Evolutionary conservation across 2,113 vertebrate genomes (phyloP), one percentile per base, ranked within the genome.

Genomic region (Muntiacus muntjak): DNA sequence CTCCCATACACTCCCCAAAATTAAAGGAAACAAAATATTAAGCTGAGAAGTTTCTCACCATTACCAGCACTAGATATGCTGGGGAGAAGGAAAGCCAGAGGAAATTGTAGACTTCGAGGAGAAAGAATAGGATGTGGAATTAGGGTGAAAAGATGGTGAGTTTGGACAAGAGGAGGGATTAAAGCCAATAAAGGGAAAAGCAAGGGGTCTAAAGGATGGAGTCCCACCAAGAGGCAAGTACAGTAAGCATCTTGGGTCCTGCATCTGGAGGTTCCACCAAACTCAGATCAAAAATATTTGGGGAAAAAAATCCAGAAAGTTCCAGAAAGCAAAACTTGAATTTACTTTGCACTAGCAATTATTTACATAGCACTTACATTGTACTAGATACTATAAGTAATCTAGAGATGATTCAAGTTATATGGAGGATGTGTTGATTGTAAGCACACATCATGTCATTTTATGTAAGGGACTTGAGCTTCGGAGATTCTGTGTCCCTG

Each of bases 11-110:
- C 62, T 74, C 64, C 60, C n/a, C n/a, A 1, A 81, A 95, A 83
- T 57, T 57, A 84, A 97, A 40, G 57, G 57, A 92, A 97, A 76
- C 78, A 64, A 94, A 96, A 89, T 67, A 36, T 5, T 3, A 16
- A 96, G 26, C 86, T 87, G 55, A 87, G 64, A 83, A 45, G 30
- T 84, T 97, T 97, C 82, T 97, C 54, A 67, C n/a, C 57, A 30
- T 87, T 91, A 43, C 17, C 19, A 52, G 52, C 11, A n/a, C 14
- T 50, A 87, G 14, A 57, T 79, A 6, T 54, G 47, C 85, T 74
- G 60, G 60, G 45, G 64, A 71, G 7, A 57, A 74, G 92, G 14
- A 81, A 62, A 90, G 23, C 14, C 74, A 91, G 47, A 88, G 45
- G 58, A 82, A 60, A 95, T 28, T 55, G 14, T 95, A 40, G 23